Base-by-base conservation (phyloP, 2,113 vertebrate species). In the Sardina pilchardus region DNA sequence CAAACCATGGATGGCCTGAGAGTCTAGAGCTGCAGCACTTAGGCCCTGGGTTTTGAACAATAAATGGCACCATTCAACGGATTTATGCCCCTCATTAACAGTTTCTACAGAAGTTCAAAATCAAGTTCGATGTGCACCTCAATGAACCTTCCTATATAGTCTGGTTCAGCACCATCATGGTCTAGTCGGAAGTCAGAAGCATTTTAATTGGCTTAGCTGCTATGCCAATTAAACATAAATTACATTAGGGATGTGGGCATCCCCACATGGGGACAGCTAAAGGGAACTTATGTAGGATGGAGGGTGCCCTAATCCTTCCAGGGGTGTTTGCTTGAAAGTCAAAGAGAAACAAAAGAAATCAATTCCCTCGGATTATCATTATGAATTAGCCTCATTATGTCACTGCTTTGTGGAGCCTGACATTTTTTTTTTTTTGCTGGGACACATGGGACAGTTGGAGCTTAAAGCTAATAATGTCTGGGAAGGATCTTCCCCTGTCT, bases 111-210 rank as follows among this genome's bases (percentile, higher is more conserved):
- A 84, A 71, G 83, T 84, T 84, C 83, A 84, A 78, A n/a, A 56
- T 84, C 83, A 84, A 78, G 83, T 71, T 78, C 83, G 43, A 78
- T 26, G 78, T 34, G 84, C 80, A 44, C 86, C 85, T 34, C 85
- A 82, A 84, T 48, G 6, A 36, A 71, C 71, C 14, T 34, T 36
- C 34, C 71, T 16, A n/a, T n/a, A n/a, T n/a, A 14, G 63, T 67
- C n/a, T 14, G 7, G n/a, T 67, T 10, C 63, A 30, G 9, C 9
- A 67, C n/a, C n/a, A 67, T 7, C n/a, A 30, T 12, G 26, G 30
- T 78, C 30, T 36, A 1, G 10, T 2, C 71, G 39, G 71, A 17
- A 19, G 16, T 36, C 34, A 71, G 63, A 71, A 14, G 6, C 8
- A 10, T 14, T 71, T 71, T 71, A 12, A 71, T 30, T 71, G 26